Conservation (phyloP, 2,113 vertebrate species). For the Zingel zingel region DNA sequence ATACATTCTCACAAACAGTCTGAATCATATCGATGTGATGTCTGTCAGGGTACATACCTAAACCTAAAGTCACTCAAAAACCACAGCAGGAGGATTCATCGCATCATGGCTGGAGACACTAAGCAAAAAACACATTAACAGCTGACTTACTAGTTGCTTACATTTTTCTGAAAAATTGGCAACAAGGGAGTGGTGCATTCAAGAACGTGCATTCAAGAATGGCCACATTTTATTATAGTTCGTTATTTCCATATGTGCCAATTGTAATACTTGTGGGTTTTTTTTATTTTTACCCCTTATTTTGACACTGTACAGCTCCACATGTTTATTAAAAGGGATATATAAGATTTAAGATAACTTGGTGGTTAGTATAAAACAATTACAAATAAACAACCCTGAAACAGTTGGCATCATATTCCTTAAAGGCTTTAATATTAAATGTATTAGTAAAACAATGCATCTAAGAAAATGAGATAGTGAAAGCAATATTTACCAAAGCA, state of each 20-base stretch:
- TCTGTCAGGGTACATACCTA: conserved; percentile 81
- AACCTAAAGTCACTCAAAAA: conserved; percentile 82
- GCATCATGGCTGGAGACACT: conserved; percentile 72
- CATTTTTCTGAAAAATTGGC: background rate
- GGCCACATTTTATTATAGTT: background rate
- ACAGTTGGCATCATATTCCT: background rate
- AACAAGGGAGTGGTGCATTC: background rate
- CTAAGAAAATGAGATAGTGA: conserved; percentile 7
- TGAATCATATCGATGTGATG: conserved; percentile 75
- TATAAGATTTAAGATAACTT: conserved; percentile 13
- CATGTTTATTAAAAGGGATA: background rate
- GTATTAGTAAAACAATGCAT: conserved; percentile 9
- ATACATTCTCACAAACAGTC: conserved; percentile 76
- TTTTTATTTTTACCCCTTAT: background rate
- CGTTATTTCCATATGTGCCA: conserved; percentile 11
- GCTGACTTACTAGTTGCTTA: conserved; percentile 24
- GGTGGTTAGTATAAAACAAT: conserved; percentile 22
- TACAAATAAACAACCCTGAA: conserved; percentile 10
- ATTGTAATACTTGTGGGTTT: background rate
- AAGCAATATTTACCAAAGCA: conserved; percentile 24
- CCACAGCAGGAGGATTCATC: conserved; percentile 83
- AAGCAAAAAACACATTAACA: conserved; percentile 45
- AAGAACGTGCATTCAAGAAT: background rate
- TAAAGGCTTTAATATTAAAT: background rate
- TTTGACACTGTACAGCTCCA: conserved; percentile 30